Evolutionary conservation across 2,888 invertebrate species (phyloP), one percentile per base, ranked within the genome.

Genomic region (Calliphora vomitoria): DNA sequence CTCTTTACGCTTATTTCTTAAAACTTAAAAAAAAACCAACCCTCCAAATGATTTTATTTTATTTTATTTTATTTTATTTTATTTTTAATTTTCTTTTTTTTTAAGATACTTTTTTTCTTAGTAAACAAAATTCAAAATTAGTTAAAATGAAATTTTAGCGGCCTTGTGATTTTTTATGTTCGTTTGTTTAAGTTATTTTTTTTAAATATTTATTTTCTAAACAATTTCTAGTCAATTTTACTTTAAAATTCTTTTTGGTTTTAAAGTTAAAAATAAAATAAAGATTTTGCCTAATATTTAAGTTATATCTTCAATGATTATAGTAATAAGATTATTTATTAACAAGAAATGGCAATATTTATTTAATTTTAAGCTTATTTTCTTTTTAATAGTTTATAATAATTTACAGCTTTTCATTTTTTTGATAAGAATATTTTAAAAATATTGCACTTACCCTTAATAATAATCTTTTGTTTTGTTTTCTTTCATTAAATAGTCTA

Each of bases 141-240:
- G 82, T 88, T 87, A 80, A 82, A 80, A 86, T 85, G 85, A 80
- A 85, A 82, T 85, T 88, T 86, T 84, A 79, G 88, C 88, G 88
- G 88, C 88, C 88, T 89, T 89, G 87, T 84, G 84, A 89, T 86
- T 87, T 79, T 75, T 78, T 10, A 60, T 72, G 75, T 44, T 0
- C n/a, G 44, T 84, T 66, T 66, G 58, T 75, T 71, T n/a, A 35
- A 50, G 25, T 83, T 75, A 20, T 66, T 50, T 11, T 66, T 81
- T 71, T 25, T 25, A 1, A 25, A 25, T 25, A 2, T 25, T 53
- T 72, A 38, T 68, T 25, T 81, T 38, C 15, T 8, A 35, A 6
- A 10, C 53, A 50, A 50, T 75, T 74, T 88, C 87, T 87, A 87
- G 87, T 88, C 88, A 87, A 88, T 87, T 88, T 88, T 78, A 80